Evolutionary conservation across 2,113 vertebrate species (phyloP), one percentile per base, ranked within the genome.

Genomic region (Onychorhynchus coronatus): DNA sequence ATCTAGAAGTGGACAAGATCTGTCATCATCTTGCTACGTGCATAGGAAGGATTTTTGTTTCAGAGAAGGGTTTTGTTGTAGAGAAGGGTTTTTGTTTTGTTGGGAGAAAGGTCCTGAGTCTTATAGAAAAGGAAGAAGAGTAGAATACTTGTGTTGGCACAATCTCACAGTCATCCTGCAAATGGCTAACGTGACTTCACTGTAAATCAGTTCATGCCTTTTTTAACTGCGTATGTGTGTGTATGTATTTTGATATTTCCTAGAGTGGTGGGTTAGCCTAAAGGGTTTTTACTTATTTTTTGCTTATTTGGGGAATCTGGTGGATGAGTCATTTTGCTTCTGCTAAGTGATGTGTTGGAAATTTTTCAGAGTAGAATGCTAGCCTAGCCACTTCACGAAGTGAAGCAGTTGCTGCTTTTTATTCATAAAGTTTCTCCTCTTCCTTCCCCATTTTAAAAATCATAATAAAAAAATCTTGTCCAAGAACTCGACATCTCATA

Each of bases 101-200:
- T 50, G 6, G 15, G 5, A 3, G 5, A 16, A 46, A 1, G 1
- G 1, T 30, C 76, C 21, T 73, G n/a, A 68, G 21, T 27, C 50
- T 53, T 83, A 22, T 35, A 56, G 21, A 84, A 56, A 49, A 80
- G 18, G 77, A 46, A 21, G 13, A 83, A 61, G 79, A 73, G 20
- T 47, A 19, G 5, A 72, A 8, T 24, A 50, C 52, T 66, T 72
- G 11, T 63, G 6, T 47, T 81, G 19, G n/a, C 55, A 37, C 59
- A 81, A 11, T 90, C 47, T 71, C 47, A 58, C 28, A 15, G 19
- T 75, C 58, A 76, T 82, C 73, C 39, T 67, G 20, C 39, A 15
- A 91, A 44, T 4, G 1, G 23, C 14, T 89, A 27, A 8, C 27
- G 14, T 77, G 52, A 81, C 42, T 80, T 81, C 42, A 19, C 27